phyloP scores from a whole-genome alignment of 2,113 vertebrate species.

The Ellobius talpinus region DNA sequence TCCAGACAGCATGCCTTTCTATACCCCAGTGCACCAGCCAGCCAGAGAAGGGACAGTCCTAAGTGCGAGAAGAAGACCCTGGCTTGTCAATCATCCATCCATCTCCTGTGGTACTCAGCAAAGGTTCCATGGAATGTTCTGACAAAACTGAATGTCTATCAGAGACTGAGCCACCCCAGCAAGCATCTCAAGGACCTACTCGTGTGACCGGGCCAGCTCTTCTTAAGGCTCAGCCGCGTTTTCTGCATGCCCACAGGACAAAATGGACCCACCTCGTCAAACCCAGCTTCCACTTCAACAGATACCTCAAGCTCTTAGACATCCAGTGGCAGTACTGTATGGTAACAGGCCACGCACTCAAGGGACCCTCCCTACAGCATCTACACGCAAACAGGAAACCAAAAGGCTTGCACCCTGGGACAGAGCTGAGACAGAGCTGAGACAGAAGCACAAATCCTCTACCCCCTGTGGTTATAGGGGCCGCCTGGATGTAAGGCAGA shows the following conservation, averaged over 20 bases:
- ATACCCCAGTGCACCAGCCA: background rate
- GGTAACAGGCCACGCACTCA: rapidly evolving
- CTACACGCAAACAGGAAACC: background rate
- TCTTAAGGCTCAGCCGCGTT: background rate
- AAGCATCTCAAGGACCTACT: background rate
- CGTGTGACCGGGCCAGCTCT: rapidly evolving
- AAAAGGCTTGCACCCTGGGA: rapidly evolving
- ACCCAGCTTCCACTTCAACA: rapidly evolving
- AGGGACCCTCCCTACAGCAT: background rate
- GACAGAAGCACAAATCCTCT: background rate
- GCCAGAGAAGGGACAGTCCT: background rate
- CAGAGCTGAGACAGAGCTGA: too few species aligned
- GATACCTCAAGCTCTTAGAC: rapidly evolving
- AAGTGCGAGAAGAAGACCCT: background rate
- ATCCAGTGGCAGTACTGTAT: rapidly evolving
- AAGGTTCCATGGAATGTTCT: background rate
- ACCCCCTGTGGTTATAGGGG: background rate
- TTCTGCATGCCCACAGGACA: background rate
- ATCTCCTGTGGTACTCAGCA: background rate
- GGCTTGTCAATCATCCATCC: background rate
- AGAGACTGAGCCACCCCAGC: background rate
- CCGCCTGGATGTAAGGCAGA: background rate
- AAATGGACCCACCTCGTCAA: rapidly evolving
- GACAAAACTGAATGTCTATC: background rate
- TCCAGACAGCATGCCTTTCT: too few species aligned